Evolutionary conservation across 2,113 vertebrate species (phyloP).

Genomic region (Crotalus horridus): DNA sequence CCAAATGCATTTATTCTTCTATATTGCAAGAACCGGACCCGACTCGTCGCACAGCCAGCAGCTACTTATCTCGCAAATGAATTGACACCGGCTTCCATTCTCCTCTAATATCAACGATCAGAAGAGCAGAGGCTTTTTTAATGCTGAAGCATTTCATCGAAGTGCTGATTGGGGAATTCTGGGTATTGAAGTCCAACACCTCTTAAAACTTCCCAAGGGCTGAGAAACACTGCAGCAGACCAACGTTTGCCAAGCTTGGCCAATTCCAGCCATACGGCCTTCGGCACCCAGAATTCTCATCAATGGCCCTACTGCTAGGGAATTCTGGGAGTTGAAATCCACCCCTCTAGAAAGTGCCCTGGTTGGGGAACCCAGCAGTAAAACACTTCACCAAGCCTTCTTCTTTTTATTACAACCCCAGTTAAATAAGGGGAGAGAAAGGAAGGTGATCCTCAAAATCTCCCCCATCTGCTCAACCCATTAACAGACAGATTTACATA

Average conservation of each 20-base stretch:
- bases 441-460: too few relatives aligned
- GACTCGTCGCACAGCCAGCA: too few relatives aligned
- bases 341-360: background rate
- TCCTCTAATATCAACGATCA: background rate
- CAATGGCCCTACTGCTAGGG: background rate
- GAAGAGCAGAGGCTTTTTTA: background rate
- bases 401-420: background rate
- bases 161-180: background rate
- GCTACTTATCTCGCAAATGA: too few relatives aligned
- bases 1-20: background rate
- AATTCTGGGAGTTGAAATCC: background rate
- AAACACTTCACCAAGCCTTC: background rate
- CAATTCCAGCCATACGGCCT: too few relatives aligned
- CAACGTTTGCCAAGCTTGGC: too few relatives aligned
- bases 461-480: background rate
- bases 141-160: background rate
- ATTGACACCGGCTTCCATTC: background rate
- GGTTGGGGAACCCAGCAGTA: background rate
- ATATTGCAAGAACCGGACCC: background rate
- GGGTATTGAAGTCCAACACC: background rate
- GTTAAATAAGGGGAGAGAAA: background rate
- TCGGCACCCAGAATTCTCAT: too few relatives aligned
- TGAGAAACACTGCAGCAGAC: background rate
- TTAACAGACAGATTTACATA: background rate
- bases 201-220: background rate